These are phyloP conservation scores for Galeopterus variegatus DNA, from an alignment of 2,113 vertebrate genomes.

Conservation along the genomic window DNA sequence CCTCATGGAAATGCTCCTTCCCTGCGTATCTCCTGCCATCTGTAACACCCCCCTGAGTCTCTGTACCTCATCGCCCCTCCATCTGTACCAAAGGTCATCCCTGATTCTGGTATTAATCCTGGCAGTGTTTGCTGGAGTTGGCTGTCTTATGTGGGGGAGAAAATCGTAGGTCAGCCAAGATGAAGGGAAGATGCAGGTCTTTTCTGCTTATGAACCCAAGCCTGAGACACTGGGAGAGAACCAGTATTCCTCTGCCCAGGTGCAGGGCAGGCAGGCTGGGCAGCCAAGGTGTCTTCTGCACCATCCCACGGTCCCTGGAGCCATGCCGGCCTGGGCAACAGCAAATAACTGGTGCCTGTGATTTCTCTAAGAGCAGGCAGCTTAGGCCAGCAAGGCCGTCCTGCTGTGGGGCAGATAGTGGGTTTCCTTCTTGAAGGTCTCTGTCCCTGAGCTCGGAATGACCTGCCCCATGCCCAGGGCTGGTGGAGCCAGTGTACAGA, in stretches of 20 bases:
- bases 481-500: not conserved
- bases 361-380: too few species aligned
- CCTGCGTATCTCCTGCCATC: not conserved
- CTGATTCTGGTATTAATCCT: not conserved
- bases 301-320: not conserved
- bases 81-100: not conserved
- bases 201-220: not conserved
- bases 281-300: not conserved
- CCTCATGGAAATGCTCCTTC: not conserved
- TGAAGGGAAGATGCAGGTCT: not conserved
- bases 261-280: not conserved
- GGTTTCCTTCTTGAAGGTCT: not conserved
- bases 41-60: not conserved
- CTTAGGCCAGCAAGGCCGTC: not conserved
- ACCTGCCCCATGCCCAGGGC: too few species aligned
- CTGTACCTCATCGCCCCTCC: not conserved
- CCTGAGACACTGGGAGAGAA: not conserved
- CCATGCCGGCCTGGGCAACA: fast-evolving
- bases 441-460: not conserved
- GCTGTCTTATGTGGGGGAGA: not conserved
- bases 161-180: not conserved
- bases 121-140: not conserved
- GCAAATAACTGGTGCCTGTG: fast-evolving
- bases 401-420: not conserved
- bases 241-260: not conserved